Base-by-base conservation (phyloP, 2,888 invertebrate species). In the Netelia fuscicornis region DNA sequence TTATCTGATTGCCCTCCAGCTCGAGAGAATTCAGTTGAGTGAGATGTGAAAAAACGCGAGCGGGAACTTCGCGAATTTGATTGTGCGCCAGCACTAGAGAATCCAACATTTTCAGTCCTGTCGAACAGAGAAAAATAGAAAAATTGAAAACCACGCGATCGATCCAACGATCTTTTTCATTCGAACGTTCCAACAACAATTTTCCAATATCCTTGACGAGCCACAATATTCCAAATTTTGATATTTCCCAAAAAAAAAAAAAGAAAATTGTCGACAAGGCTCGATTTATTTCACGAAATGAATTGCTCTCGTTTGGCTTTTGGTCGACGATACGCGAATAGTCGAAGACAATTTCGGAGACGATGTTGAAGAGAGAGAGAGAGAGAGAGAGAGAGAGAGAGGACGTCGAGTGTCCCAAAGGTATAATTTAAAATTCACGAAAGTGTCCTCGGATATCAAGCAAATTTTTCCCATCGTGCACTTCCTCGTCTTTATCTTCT, bases 1-100 rank as follows among this genome's bases (percentile, higher is more conserved):
- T 96, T 88, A 98, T 98, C 90, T 95, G 95, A 94, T 98, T 98
- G 82, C 97, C 98, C 92, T 98, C 98, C 89, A 98, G 94, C 94
- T 98, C 98, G 92, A 98, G 94, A 3, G 98, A 98, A 94, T 98
- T 98, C 79, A 98, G 95, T 89, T 97, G 95, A 25, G 95, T 96
- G 90, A 98, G 94, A 93, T 97, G 97, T 2, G 96, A 96, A 94
- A 98, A 98, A 72, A 98, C 98, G 91, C 97, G 96, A 3, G 96
- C 95, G 17, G 98, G 97, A 86, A 81, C 78, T 77, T 84, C 96
- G 71, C 95, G 96, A 84, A 98, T 95, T 92, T 96, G 96, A 94
- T 98, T 98, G 93, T 98, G 97, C 6, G 97, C 97, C 93, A 98
- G 94, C 79, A 97, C 97, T 85, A 98, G 94, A 0, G 97, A 97